Evolutionary conservation across 2,797 vertebrate genomes (phyloP).

Genomic region (Siniperca undulata): DNA sequence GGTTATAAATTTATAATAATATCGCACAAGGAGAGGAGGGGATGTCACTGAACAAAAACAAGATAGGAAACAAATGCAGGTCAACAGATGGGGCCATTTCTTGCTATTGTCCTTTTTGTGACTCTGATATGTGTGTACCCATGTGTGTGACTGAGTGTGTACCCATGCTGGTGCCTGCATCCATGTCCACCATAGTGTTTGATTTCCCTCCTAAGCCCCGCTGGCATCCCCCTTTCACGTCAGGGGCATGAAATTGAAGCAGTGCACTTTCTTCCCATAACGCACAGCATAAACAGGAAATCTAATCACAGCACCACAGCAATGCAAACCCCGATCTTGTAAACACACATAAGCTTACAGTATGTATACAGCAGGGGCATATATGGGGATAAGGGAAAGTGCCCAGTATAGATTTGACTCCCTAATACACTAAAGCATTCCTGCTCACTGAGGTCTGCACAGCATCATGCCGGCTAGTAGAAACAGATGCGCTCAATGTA

Average conservation of each 20-base stretch:
- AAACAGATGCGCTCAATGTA: constrained; percentile 77
- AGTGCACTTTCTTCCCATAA: constrained; percentile 62
- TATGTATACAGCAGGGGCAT: constrained; percentile 47
- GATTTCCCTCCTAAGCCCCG: constrained; percentile 59
- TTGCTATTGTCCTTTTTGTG: constrained; percentile 28
- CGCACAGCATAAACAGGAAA: constrained; percentile 76
- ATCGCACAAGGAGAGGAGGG: constrained; percentile 3
- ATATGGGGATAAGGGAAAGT: constrained; percentile 48
- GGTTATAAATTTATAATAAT: constrained; percentile 61
- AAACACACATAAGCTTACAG: constrained; percentile 69
- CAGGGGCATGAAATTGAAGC: constrained; percentile 61
- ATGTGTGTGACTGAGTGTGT: neutral
- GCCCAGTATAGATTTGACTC: constrained; percentile 62
- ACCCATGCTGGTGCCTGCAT: constrained; percentile 21
- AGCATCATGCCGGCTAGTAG: constrained; percentile 65
- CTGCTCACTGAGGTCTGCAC: constrained; percentile 73
- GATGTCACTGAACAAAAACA: constrained; percentile 11
- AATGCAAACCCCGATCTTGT: constrained; percentile 63
- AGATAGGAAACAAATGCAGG: constrained; percentile 38
- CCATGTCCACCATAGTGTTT: constrained; percentile 53
- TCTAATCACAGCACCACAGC: constrained; percentile 71
- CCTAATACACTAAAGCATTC: constrained; percentile 73
- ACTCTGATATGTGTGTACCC: constrained; percentile 28
- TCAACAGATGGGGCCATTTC: constrained; percentile 45
- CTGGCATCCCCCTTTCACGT: constrained; percentile 40